Evolutionary conservation across 2,888 invertebrate species (phyloP), one percentile per base, ranked within the genome.

Genomic region (Metellina segmentata): DNA sequence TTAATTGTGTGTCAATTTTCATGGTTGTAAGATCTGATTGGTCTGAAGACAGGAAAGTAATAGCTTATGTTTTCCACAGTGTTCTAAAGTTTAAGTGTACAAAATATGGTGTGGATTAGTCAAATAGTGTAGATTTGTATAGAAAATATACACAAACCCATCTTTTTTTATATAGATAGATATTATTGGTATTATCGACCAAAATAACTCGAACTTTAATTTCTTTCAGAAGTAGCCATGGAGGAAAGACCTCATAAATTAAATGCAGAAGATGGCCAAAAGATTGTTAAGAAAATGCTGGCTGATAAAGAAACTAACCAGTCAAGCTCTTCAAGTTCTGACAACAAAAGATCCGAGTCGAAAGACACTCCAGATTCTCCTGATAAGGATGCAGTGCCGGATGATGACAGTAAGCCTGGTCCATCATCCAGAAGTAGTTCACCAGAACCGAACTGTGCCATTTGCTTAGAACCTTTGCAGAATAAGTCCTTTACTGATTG

Each of bases 401-500:
- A 74, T 34, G 34, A 34, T 34, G 34, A 34, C 19, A 7, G 70
- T 52, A 51, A 79, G 13, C 13, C 77, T 6, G n/a, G 53, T 9
- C 53, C 87, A 5, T 20, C 51, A 6, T 49, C 51, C 49, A 13
- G 77, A 1, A 61, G 85, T 4, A 85, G 16, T 52, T 97, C 97
- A 51, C 97, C 98, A 0, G 97, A 97, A 0, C 97, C 97, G 5
- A 97, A 97, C 94, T 99, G 99, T 96, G 97, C 98, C 81, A 99
- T 99, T 94, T 99, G 99, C 94, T 96, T 99, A 90, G 98, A 98
- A 48, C 96, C 97, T 93, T 96, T 98, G 94, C 96, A 96, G 90
- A 98, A 98, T 94, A 98, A 97, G 94, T 98, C 98, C 52, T 98
- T 98, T 95, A 98, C 98, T 0, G 97, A 99, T 95, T 97, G 97